A percentile compares a stretch with the other conserved stretches of the same genome.
Conservation (phyloP, 2,113 vertebrate genomes). For the Xiphophorus hellerii region DNA sequence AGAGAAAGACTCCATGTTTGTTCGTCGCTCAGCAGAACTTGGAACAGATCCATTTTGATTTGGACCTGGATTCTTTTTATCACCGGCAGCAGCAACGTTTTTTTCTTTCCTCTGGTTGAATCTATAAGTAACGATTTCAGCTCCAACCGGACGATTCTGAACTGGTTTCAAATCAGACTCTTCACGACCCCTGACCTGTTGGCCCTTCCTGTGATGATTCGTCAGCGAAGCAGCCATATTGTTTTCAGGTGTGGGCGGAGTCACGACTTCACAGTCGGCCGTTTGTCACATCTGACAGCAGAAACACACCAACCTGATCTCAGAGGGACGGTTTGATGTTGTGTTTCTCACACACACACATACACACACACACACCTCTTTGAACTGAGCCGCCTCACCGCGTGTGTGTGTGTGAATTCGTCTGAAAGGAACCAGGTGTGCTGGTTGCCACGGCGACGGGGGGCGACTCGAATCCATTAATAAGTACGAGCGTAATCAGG, state of each 20-base stretch:
- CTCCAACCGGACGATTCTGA: too few species aligned
- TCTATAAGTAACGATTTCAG: neutral
- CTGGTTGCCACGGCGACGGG: conserved; percentile 43
- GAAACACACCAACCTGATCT: neutral
- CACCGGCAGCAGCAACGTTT: neutral
- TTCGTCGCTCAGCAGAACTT: too few species aligned
- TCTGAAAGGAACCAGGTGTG: conserved; percentile 62
- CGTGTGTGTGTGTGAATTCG: neutral
- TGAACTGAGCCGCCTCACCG: conserved; percentile 11
- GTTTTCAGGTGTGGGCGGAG: neutral
- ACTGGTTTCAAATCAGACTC: too few species aligned
- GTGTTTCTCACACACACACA: neutral
- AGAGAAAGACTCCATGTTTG: neutral
- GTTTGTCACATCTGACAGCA: too few species aligned
- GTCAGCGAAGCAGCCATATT: neutral
- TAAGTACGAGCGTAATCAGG: neutral
- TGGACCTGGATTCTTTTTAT: neutral
- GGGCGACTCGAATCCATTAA: conserved; percentile 27
- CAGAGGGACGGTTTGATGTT: neutral
- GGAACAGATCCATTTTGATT: neutral
- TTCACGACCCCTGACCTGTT: too few species aligned
- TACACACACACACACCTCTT: conserved; percentile 10
- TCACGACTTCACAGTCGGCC: too few species aligned
- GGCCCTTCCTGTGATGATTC: neutral
- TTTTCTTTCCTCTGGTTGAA: neutral